These are phyloP conservation scores for Micrasema minimum DNA, from an alignment of 1,140 invertebrate genomes.

Conservation along the genomic window DNA sequence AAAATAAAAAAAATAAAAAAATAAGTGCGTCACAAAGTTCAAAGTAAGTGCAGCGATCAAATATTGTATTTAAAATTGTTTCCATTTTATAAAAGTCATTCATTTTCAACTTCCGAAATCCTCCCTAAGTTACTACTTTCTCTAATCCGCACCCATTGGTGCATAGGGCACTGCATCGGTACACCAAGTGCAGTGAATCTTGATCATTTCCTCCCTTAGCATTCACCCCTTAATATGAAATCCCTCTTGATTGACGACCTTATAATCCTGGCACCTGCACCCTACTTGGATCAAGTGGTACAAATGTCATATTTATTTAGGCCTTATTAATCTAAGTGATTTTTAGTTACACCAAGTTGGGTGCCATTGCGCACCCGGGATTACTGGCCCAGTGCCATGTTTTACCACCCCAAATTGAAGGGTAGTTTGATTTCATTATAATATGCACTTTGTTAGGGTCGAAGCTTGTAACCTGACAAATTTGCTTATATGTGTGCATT, in stretches of 20 bases:
- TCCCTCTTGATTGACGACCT: slow-evolving; percentile 35
- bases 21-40: not conserved
- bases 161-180: too few relatives aligned
- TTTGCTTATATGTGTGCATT: not conserved
- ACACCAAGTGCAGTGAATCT: too few relatives aligned
- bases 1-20: too few relatives aligned
- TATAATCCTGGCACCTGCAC: slow-evolving; percentile 34
- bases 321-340: slow-evolving; percentile 4
- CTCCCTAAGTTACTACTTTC: not conserved
- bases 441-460: not conserved
- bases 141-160: too few relatives aligned
- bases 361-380: too few relatives aligned
- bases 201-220: too few relatives aligned
- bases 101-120: not conserved
- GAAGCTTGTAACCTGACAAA: not conserved
- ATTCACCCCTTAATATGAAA: not conserved
- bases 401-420: not conserved
- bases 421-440: not conserved
- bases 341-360: slow-evolving; percentile 46
- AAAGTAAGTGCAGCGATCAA: not conserved
- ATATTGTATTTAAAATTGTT: not conserved
- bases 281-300: slow-evolving; percentile 35
- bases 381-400: not conserved
- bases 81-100: not conserved
- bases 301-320: slow-evolving; percentile 49